Evolutionary conservation across 2,888 invertebrate species (phyloP), one percentile per base, ranked within the genome.

Genomic region (Euplexia lucipara): DNA sequence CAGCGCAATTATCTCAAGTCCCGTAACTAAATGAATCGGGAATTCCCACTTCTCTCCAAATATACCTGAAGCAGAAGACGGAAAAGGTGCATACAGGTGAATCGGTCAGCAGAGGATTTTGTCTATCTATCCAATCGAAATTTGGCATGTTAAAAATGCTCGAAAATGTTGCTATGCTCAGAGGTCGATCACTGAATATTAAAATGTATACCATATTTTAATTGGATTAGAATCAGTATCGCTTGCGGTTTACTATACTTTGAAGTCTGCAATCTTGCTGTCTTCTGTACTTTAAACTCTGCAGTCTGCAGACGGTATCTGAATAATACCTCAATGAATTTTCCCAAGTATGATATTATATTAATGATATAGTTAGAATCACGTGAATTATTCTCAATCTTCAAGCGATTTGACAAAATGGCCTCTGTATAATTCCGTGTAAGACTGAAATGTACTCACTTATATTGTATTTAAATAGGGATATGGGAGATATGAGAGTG

Each of bases 371-470:
- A 22, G 42, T 37, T 64, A 64, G 20, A n/a, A 63, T 61, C 62
- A 74, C 62, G 52, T 73, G 58, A 69, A 68, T 52, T 72, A 68
- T 63, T 71, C 59, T 74, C 49, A 70, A 70, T 67, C 53, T 74
- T 67, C 65, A 69, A 79, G 79, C 73, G 80, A 80, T 76, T 76
- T 75, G 64, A 83, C 56, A 59, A 76, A 71, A 81, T 68, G 87
- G 87, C 87, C 86, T 86, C 82, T 75, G 67, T 66, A 59, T 67
- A 76, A 76, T 75, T 84, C 82, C 83, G 83, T 74, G 86, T 78
- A 86, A 87, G 87, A 87, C 87, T 87, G 87, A 87, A 58, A 69
- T 74, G 72, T 78, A 73, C 60, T 77, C 75, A 75, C 69, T 70
- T 71, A 68, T 76, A 77, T 54, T 71, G 57, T 73, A 75, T 64